Percentiles rank a stretch among this genome's conserved stretches.
Conservation (phyloP, 2,888 invertebrate genomes). For the Hypercompe scribonia region DNA sequence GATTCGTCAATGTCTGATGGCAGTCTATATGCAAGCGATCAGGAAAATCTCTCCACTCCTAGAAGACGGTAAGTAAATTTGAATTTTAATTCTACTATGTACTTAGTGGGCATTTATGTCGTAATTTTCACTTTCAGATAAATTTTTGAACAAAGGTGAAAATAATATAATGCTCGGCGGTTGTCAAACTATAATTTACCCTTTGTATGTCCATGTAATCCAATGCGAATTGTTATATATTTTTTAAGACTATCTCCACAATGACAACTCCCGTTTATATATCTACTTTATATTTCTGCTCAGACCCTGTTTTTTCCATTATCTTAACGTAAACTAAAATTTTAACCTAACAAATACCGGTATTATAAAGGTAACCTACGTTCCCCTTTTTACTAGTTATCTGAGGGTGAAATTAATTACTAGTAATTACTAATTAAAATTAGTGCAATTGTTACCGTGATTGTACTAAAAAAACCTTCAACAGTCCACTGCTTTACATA, state of each 20-base stretch:
- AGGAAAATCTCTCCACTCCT: slow-evolving; percentile 90
- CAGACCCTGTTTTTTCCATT: too few relatives aligned
- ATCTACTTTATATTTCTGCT: too few relatives aligned
- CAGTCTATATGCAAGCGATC: slow-evolving; percentile 92
- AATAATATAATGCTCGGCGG: neutral
- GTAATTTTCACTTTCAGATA: neutral
- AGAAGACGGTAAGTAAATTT: slow-evolving; percentile 87
- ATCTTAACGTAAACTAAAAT: too few relatives aligned
- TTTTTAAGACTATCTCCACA: neutral
- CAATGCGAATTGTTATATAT: neutral
- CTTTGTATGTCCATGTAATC: neutral
- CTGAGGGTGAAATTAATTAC: too few relatives aligned
- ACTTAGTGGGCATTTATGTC: neutral
- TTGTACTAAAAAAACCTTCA: too few relatives aligned
- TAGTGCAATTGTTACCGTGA: too few relatives aligned
- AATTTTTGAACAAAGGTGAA: neutral
- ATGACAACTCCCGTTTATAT: neutral
- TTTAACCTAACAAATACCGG: too few relatives aligned
- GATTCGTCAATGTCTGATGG: slow-evolving; percentile 88
- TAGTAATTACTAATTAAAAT: too few relatives aligned
- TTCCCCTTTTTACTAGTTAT: too few relatives aligned
- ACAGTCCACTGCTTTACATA: too few relatives aligned
- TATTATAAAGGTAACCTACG: too few relatives aligned
- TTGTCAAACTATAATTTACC: neutral
- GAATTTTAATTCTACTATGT: neutral